phyloP scores from a whole-genome alignment of 2,113 vertebrate species.

The Promerops cafer region DNA sequence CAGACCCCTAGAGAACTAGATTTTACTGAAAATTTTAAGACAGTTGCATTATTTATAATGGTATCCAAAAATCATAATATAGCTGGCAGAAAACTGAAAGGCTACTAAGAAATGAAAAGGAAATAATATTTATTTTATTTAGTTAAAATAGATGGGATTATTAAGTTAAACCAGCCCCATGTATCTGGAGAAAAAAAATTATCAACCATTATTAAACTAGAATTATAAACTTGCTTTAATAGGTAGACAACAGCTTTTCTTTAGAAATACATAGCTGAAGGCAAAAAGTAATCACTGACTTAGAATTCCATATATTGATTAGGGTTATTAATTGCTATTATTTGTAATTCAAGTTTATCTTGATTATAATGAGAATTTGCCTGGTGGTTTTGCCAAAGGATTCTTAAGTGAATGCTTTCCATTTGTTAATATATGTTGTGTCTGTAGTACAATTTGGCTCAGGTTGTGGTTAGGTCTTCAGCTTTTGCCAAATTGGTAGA shows the following conservation, averaged over 20 bases:
- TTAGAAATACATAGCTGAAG: not conserved
- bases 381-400: not conserved
- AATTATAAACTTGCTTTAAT: not conserved
- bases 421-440: not conserved
- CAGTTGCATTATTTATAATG: not conserved
- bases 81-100: not conserved
- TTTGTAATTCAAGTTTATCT: not conserved
- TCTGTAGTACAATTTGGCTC: not conserved
- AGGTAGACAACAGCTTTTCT: not conserved
- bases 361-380: not conserved
- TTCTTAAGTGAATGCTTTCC: not conserved
- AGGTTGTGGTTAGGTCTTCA: not conserved
- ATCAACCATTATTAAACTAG: not conserved
- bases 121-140: not conserved
- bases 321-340: not conserved
- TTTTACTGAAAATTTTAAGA: not conserved
- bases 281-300: not conserved
- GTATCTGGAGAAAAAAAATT: not conserved
- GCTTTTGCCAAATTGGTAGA: not conserved
- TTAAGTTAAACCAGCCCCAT: not conserved
- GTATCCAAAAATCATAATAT: not conserved
- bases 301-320: not conserved
- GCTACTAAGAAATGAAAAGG: not conserved
- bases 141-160: not conserved
- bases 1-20: not conserved